Base-by-base conservation (phyloP, 2,888 invertebrate genomes). In the Calliphora vomitoria region DNA sequence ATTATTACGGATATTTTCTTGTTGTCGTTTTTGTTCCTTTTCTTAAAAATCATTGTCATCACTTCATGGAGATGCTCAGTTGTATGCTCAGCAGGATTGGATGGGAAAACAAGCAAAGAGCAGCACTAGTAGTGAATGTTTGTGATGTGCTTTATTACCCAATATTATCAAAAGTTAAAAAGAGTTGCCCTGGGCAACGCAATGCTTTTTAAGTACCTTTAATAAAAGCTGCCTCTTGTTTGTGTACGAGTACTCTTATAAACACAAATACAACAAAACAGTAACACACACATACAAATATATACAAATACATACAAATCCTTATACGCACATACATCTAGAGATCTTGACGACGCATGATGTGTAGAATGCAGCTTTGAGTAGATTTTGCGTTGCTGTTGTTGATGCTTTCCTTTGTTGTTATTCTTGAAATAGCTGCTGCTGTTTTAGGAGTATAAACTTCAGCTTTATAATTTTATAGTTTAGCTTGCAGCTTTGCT, bases 111-210 rank as follows among this genome's bases (percentile, higher is more conserved):
- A 8, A 55, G 60, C 4, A 3, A 13, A 13, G 8, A n/a, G 69
- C 8, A 13, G 50, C 20, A 53, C n/a, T 13, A 44, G 47, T 13
- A 3, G 50, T 38, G 58, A 38, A 0, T 41, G 72, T 47, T n/a
- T 76, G 66, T 53, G 38, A 41, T 80, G 64, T 75, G 20, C 47
- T 82, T 83, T 86, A 86, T 86, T 86, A 83, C 15, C 35, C 75
- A 64, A 76, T 80, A 86, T 80, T 76, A 83, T 50, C 64, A 75
- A 76, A 86, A 80, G 83, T 83, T 86, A 66, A 83, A 83, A 80
- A 71, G 80, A 64, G 80, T 86, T 60, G 79, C 86, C 76, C 69
- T 66, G 62, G 86, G 86, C 83, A 83, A 83, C 86, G 68, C 71
- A 80, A 44, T 69, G 68, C 74, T 68, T 62, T 74, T 69, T 62